Evolutionary conservation across 2,888 invertebrate species (phyloP).

Genomic region (Stenchaetothrips biformis): DNA sequence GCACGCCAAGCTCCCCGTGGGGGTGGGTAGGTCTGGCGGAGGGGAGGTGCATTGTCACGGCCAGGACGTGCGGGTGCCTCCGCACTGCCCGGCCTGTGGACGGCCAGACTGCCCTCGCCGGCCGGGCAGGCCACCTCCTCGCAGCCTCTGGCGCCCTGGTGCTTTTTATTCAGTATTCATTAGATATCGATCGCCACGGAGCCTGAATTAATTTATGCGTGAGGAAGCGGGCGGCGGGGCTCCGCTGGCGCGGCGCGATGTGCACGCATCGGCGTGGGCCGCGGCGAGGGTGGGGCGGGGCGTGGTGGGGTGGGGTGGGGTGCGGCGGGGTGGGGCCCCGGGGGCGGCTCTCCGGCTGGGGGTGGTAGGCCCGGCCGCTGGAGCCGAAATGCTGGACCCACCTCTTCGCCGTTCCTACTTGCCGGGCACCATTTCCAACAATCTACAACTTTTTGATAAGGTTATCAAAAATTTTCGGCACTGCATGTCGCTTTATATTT

Average conservation of each 20-base stretch:
- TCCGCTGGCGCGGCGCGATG: neutral
- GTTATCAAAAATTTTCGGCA: constrained; percentile 19
- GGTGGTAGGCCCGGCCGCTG: neutral
- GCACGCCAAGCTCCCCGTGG: too few relatives aligned
- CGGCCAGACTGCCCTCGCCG: too few relatives aligned
- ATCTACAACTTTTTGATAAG: constrained; percentile 25
- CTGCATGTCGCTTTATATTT: neutral
- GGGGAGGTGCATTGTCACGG: too few relatives aligned
- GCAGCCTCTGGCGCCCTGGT: constrained; percentile 1
- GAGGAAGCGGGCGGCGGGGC: neutral
- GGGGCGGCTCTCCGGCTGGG: neutral
- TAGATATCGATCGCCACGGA: constrained; percentile 7
- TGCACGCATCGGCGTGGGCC: neutral
- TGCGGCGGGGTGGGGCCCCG: neutral
- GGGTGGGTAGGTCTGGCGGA: too few relatives aligned
- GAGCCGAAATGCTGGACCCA: neutral
- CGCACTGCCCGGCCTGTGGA: too few relatives aligned
- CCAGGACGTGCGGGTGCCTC: too few relatives aligned
- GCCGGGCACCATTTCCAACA: constrained; percentile 13
- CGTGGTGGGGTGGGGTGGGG: neutral
- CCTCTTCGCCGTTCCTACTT: neutral
- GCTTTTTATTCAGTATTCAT: constrained; percentile 24
- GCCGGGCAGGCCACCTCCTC: neutral
- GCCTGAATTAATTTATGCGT: neutral
- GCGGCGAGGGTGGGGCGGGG: neutral